Evolutionary conservation across 2,797 vertebrate genomes (phyloP).

Genomic region (Sylvia borin): DNA sequence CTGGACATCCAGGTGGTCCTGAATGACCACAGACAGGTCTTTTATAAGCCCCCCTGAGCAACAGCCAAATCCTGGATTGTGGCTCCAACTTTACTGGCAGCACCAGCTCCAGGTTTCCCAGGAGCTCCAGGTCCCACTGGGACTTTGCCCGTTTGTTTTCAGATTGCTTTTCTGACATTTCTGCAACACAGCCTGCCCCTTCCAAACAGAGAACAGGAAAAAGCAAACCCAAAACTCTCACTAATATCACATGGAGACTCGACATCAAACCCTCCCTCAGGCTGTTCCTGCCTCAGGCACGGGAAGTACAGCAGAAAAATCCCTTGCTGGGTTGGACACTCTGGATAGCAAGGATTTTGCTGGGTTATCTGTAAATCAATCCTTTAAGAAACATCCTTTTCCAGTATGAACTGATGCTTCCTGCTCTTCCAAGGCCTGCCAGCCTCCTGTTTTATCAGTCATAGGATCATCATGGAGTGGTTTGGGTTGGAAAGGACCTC

Average conservation of each 20-base stretch:
- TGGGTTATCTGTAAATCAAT: neutral
- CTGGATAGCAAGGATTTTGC: neutral
- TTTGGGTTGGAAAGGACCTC: neutral
- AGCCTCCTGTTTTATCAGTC: neutral
- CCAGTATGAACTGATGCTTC: neutral
- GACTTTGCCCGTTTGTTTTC: neutral
- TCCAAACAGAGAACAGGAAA: neutral
- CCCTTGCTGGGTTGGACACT: neutral
- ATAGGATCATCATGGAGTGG: neutral
- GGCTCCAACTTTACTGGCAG: neutral
- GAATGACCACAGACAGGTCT: neutral
- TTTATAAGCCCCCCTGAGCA: neutral
- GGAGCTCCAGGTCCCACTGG: neutral
- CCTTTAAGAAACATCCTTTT: neutral
- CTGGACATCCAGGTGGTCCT: neutral
- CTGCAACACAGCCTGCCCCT: neutral
- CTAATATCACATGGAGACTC: rapidly evolving
- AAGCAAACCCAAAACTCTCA: neutral
- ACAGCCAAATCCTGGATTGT: rapidly evolving
- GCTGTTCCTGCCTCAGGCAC: neutral
- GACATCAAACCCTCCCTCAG: neutral
- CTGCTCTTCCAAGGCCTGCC: neutral
- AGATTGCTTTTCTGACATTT: neutral
- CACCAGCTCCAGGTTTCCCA: neutral
- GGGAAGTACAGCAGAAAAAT: neutral